A percentile compares a stretch with the other conserved stretches of the same genome.
phyloP scores from a whole-genome alignment of 92 coral and sea anemone species.

The Paramuricea clavata region DNA sequence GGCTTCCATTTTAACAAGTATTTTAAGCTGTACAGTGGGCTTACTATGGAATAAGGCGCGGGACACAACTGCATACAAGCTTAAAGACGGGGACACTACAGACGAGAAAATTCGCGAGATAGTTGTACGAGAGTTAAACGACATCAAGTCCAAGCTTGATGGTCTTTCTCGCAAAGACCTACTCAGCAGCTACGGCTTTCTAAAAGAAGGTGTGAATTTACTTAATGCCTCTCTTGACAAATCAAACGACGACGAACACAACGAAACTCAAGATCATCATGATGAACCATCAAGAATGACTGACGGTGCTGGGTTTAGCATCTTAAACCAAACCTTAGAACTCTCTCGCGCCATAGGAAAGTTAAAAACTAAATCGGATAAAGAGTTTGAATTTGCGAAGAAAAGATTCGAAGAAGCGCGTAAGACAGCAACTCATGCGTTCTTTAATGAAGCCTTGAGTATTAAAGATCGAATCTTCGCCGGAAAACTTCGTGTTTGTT shows the following conservation, averaged over 20 bases:
- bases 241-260: background rate
- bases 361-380: background rate
- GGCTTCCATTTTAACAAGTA: too few species aligned
- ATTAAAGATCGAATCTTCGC: conserved; percentile 2
- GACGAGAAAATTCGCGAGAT: too few species aligned
- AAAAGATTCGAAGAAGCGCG: conserved; percentile 3
- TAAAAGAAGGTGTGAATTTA: background rate
- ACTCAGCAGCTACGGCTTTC: background rate
- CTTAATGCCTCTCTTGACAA: background rate
- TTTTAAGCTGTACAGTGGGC: too few species aligned
- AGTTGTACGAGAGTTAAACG: too few species aligned
- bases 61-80: too few species aligned
- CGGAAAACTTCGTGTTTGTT: background rate
- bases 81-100: too few species aligned
- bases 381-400: background rate
- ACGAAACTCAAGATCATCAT: background rate
- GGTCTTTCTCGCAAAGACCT: background rate
- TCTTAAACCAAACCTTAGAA: background rate
- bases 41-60: too few species aligned
- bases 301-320: background rate
- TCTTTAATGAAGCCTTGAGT: conserved; percentile 4
- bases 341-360: background rate
- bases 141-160: background rate
- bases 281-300: background rate
- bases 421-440: background rate